These are phyloP conservation scores for Variabilichromis moorii DNA, from an alignment of 2,113 vertebrate species.

Conservation along the genomic window DNA sequence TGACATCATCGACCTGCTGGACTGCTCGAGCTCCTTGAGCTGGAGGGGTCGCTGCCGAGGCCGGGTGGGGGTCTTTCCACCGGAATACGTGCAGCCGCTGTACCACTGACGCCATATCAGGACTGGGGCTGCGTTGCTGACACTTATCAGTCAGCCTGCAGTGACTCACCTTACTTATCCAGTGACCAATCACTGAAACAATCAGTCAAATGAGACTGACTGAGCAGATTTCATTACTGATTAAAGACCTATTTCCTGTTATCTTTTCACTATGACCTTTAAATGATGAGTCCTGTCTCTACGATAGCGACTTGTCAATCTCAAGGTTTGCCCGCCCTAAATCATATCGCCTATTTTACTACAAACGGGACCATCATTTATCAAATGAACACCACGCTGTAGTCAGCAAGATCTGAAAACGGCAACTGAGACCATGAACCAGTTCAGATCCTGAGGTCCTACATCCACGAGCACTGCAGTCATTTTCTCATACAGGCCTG, in stretches of 20 bases:
- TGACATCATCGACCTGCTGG: conserved; percentile 83
- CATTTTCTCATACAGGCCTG: neutral
- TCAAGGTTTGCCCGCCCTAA: neutral
- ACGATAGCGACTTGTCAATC: neutral
- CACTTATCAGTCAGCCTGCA: neutral
- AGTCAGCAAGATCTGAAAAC: neutral
- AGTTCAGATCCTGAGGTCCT: neutral
- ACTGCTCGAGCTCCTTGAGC: conserved; percentile 70
- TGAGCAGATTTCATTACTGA: neutral
- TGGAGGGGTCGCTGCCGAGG: conserved; percentile 79
- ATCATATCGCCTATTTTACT: neutral
- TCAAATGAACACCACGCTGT: neutral
- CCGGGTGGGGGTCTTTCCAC: conserved; percentile 77
- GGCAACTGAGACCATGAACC: neutral
- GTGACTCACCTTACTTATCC: neutral
- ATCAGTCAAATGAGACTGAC: neutral
- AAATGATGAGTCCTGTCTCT: neutral
- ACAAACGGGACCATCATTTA: neutral
- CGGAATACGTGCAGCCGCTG: conserved; percentile 75
- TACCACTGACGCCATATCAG: conserved; percentile 39
- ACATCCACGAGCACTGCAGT: neutral
- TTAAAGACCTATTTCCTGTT: neutral
- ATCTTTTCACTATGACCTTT: neutral
- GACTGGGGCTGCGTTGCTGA: neutral
- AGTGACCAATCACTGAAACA: neutral